Evolutionary conservation across 2,888 invertebrate genomes (phyloP).

Genomic region (Stomorhina lunata): DNA sequence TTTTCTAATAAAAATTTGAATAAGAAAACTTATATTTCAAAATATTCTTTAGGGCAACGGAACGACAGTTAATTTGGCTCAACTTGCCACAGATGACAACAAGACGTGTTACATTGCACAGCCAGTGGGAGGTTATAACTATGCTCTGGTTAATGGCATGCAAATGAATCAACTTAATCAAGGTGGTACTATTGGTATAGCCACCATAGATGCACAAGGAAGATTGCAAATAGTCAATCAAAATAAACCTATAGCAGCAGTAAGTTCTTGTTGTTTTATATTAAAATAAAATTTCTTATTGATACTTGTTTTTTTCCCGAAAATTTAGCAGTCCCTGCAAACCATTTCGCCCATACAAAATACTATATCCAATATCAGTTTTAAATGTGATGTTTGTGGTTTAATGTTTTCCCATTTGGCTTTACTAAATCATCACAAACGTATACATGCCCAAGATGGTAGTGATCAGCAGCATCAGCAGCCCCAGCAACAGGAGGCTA

Average conservation of each 20-base stretch:
- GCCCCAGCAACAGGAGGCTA: conserved; percentile 78
- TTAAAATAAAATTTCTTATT: not conserved
- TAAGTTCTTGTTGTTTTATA: conserved; percentile 66
- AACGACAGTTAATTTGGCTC: conserved; percentile 86
- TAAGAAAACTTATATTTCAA: not conserved
- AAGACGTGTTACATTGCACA: conserved; percentile 88
- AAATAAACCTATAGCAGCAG: conserved; percentile 78
- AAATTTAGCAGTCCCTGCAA: conserved; percentile 55
- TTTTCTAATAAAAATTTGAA: not conserved
- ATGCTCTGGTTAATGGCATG: conserved; percentile 92
- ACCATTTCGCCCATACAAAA: conserved; percentile 81
- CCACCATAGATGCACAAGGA: conserved; percentile 79
- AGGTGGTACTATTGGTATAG: conserved; percentile 81
- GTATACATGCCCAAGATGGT: conserved; percentile 86
- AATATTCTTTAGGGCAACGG: conserved; percentile 77
- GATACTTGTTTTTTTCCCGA: not conserved
- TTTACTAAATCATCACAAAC: conserved; percentile 91
- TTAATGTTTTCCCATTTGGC: conserved; percentile 91
- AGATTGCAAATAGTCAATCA: conserved; percentile 79
- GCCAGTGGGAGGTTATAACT: conserved; percentile 87
- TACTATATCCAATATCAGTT: conserved; percentile 89
- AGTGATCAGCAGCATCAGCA: conserved; percentile 77
- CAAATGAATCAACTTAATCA: conserved; percentile 82
- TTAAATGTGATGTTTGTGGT: conserved; percentile 93
- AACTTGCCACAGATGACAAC: conserved; percentile 83